Conservation (phyloP, 2,888 invertebrate genomes). For the Apoderus coryli region DNA sequence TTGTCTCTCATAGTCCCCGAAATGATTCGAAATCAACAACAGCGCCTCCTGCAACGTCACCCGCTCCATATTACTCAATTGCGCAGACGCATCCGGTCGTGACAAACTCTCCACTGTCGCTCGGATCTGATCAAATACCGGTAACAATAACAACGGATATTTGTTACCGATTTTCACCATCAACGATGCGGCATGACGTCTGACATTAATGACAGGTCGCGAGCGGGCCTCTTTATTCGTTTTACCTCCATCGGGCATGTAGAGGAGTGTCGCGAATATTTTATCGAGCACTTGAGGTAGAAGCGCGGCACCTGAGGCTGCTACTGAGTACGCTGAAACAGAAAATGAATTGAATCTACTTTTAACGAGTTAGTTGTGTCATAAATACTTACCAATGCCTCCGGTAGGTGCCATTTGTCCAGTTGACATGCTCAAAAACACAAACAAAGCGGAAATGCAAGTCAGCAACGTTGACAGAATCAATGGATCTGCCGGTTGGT, state of each 20-base stretch:
- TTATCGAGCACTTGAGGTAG: slow-evolving; percentile 74
- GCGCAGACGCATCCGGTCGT: slow-evolving; percentile 44
- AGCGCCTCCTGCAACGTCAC: slow-evolving; percentile 62
- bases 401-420: slow-evolving; percentile 49
- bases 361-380: too few relatives aligned
- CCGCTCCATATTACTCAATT: slow-evolving; percentile 68
- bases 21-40: slow-evolving; percentile 75
- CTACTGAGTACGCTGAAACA: slow-evolving; percentile 37
- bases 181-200: slow-evolving; percentile 78
- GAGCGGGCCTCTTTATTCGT: slow-evolving; percentile 48
- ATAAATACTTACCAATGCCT: slow-evolving; percentile 14
- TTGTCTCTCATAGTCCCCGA: slow-evolving; percentile 65
- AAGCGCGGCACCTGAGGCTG: slow-evolving; percentile 49
- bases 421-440: slow-evolving; percentile 78
- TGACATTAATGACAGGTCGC: slow-evolving; percentile 66
- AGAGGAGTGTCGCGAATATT: slow-evolving; percentile 73
- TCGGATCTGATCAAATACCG: slow-evolving; percentile 75
- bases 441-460: slow-evolving; percentile 81
- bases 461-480: slow-evolving; percentile 75
- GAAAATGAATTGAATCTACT: too few relatives aligned
- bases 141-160: slow-evolving; percentile 71
- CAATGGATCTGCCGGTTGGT: slow-evolving; percentile 64
- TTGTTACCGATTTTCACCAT: slow-evolving; percentile 82
- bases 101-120: slow-evolving; percentile 58
- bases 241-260: slow-evolving; percentile 48